Conservation (phyloP, 92 coral and sea anemone species). For the Umimayanthus chanpuru region DNA sequence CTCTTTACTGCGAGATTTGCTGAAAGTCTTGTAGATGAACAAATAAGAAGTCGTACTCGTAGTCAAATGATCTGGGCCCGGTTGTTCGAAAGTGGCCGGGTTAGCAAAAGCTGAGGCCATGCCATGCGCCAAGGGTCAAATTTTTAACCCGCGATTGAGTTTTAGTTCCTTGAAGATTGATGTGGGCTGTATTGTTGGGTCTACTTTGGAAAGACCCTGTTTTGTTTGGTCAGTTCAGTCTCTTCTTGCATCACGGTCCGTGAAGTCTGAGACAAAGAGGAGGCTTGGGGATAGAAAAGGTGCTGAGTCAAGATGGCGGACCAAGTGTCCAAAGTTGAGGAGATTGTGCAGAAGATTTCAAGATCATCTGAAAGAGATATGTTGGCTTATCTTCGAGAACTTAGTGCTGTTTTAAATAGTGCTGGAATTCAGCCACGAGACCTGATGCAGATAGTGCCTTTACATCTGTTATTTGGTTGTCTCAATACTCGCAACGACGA, state of each 20-base stretch:
- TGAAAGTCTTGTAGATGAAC: no score
- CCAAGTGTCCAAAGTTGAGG: conserved; percentile 59
- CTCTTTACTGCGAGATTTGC: no score
- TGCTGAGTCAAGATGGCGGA: conserved; percentile 82
- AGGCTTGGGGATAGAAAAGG: neutral
- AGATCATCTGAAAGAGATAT: conserved; percentile 62
- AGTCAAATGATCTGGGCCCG: no score
- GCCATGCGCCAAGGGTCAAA: no score
- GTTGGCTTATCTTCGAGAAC: conserved; percentile 57
- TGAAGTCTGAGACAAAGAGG: neutral
- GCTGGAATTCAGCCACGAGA: conserved; percentile 66
- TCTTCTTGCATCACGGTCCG: neutral
- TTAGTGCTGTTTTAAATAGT: conserved; percentile 71
- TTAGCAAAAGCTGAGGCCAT: no score
- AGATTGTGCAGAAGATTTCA: conserved; percentile 75
- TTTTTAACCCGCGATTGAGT: no score
- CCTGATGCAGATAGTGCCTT: conserved; percentile 65
- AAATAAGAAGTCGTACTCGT: no score
- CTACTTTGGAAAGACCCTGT: no score
- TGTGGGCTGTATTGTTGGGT: no score
- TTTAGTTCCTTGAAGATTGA: no score
- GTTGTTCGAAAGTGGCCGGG: no score
- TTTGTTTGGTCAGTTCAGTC: no score
- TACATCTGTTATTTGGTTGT: conserved; percentile 63
- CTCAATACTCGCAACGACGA: conserved; percentile 69